phyloP scores from a whole-genome alignment of 2,888 invertebrate species.

The Dinocampus coccinellae region DNA sequence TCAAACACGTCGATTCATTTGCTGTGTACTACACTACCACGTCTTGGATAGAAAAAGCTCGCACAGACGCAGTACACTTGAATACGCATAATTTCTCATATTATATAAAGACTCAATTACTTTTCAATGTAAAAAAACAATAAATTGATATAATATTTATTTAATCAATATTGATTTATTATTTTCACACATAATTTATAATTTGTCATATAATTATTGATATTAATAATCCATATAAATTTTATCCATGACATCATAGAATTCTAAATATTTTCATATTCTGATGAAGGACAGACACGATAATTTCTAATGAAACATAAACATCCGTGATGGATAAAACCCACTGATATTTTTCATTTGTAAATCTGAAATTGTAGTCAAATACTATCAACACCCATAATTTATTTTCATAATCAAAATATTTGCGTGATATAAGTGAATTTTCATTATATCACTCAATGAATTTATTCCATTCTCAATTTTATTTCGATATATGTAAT shows the following conservation, averaged over 20 bases:
- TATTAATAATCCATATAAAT: neutral
- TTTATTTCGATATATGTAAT: neutral
- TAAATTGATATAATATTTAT: no score
- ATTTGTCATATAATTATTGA: neutral
- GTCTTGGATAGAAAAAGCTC: slow-evolving; percentile 7
- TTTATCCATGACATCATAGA: neutral
- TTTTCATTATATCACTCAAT: no score
- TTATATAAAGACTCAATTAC: neutral
- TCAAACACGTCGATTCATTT: slow-evolving; percentile 38
- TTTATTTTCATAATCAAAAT: no score
- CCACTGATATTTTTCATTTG: neutral
- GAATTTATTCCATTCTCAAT: neutral
- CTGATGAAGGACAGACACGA: neutral
- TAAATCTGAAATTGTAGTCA: neutral
- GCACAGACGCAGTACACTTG: slow-evolving; percentile 25
- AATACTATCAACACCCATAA: no score
- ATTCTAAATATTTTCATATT: neutral
- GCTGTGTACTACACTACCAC: slow-evolving; percentile 26
- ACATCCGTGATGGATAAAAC: neutral
- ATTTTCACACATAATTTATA: no score
- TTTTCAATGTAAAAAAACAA: neutral
- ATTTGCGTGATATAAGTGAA: no score
- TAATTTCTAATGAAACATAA: neutral
- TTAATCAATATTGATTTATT: no score
- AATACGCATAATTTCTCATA: neutral